A percentile compares a stretch with the other conserved stretches of the same genome.
Conservation (phyloP, 30 jellyfish, hydroid and myxozoan genomes). For the Aurelia sp. region DNA sequence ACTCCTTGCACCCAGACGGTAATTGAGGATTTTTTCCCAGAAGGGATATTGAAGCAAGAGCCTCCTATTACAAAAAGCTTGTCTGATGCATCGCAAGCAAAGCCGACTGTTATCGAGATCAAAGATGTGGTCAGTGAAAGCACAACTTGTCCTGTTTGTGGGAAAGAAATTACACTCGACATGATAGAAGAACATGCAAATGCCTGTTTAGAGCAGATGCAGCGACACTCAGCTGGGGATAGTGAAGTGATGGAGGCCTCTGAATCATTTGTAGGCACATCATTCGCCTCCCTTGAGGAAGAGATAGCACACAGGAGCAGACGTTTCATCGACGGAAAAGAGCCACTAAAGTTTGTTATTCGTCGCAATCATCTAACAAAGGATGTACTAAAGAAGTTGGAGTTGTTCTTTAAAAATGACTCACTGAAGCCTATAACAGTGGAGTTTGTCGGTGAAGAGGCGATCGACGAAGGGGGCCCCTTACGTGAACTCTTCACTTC, state of each 20-base stretch:
- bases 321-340: not conserved
- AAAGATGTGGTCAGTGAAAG: not conserved
- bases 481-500: constrained; percentile 31
- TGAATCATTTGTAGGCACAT: not conserved
- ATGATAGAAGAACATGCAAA: constrained; percentile 3
- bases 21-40: not conserved
- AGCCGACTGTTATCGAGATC: not conserved
- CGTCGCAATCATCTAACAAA: constrained; percentile 9
- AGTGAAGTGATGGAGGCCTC: not conserved
- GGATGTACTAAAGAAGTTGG: constrained; percentile 31
- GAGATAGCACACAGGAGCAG: not conserved
- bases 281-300: not conserved
- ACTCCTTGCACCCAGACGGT: not conserved
- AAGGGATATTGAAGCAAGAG: not conserved
- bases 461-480: constrained; percentile 57
- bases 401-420: constrained; percentile 14
- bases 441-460: constrained; percentile 25
- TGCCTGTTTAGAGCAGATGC: not conserved
- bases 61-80: not conserved
- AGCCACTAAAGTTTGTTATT: constrained; percentile 13
- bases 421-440: constrained; percentile 37
- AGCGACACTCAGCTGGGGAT: not conserved
- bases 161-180: not conserved
- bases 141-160: constrained; percentile 9
- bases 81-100: not conserved